Evolutionary conservation across 2,888 invertebrate species (phyloP), one percentile per base, ranked within the genome.

Genomic region (Muschampia plurimacula): DNA sequence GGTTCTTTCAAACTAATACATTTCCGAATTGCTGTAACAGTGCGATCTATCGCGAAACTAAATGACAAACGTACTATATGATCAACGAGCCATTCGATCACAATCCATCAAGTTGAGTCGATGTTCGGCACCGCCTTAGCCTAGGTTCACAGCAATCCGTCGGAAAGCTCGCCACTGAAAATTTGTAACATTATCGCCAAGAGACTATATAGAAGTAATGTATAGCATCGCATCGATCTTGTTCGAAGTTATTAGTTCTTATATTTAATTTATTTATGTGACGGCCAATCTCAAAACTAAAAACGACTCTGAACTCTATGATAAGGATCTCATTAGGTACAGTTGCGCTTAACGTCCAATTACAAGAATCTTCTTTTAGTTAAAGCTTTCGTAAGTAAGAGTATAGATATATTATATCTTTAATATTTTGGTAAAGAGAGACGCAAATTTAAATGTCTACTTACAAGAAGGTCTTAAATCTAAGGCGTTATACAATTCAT

Each of bases 21-120:
- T 49, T 67, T 72, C 46, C 60, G 41, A 72, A 52, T 28, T 39
- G 60, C 39, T 28, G 49, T 46, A 66, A 66, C 60, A 41, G 60
- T 44, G 49, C 82, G 81, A 88, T 88, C 85, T 81, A 86, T 87
- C 81, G 84, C 79, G 77, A 81, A 84, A 83, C 85, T 86, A 89
- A 91, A 89, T 90, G 91, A 88, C 89, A 88, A 86, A 86, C 84
- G 82, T 86, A 86, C 84, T 84, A 83, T 86, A 89, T 91, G 92
- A 93, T 92, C 88, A 89, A 92, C 83, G 91, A 91, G 85, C 79
- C 79, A 79, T 82, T 92, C 92, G 84, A 92, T 93, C 92, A 88
- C 88, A 87, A 92, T 93, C 91, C 88, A 92, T 93, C 93, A 93
- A 85, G 79, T 78, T 75, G 81, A 80, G 81, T 82, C 83, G 79